phyloP scores from a whole-genome alignment of 2,888 invertebrate species.

The Bursaphelenchus okinawaensis region DNA sequence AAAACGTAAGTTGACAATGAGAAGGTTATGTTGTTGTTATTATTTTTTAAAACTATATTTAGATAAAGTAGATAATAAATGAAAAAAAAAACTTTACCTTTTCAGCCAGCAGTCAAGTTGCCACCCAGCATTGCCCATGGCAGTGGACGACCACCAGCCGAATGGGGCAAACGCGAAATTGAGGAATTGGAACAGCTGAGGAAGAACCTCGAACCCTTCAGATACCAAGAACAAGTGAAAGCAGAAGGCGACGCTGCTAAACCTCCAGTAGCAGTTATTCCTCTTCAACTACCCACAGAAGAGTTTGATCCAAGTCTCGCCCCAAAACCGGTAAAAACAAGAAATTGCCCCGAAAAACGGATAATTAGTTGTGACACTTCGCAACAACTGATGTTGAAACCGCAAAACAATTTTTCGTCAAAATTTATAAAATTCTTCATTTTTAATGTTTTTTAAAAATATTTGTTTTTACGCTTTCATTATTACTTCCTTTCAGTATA shows the following conservation, averaged over 20 bases:
- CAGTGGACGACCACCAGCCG: conserved; percentile 50
- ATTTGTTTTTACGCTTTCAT: no score
- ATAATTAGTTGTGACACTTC: no score
- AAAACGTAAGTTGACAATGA: conserved; percentile 8
- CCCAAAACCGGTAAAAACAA: not conserved
- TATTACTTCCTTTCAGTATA: no score
- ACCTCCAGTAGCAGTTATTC: conserved; percentile 52
- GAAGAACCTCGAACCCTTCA: conserved; percentile 52
- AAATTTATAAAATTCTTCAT: not conserved
- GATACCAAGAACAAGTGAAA: conserved; percentile 55
- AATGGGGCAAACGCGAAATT: conserved; percentile 57
- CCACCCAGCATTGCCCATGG: conserved; percentile 42
- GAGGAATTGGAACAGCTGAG: conserved; percentile 50
- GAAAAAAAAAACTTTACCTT: no score
- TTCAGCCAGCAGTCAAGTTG: not conserved
- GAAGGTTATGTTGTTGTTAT: no score
- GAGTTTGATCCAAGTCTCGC: conserved; percentile 24
- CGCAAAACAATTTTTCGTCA: not conserved
- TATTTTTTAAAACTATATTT: no score
- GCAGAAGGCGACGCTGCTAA: conserved; percentile 54
- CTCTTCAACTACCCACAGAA: conserved; percentile 42
- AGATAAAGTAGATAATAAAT: no score
- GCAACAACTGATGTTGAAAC: not conserved
- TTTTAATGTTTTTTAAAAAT: no score
- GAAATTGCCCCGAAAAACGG: conserved; percentile 1